Conservation (phyloP, 2,113 vertebrate species). For the Lycaon pictus region DNA sequence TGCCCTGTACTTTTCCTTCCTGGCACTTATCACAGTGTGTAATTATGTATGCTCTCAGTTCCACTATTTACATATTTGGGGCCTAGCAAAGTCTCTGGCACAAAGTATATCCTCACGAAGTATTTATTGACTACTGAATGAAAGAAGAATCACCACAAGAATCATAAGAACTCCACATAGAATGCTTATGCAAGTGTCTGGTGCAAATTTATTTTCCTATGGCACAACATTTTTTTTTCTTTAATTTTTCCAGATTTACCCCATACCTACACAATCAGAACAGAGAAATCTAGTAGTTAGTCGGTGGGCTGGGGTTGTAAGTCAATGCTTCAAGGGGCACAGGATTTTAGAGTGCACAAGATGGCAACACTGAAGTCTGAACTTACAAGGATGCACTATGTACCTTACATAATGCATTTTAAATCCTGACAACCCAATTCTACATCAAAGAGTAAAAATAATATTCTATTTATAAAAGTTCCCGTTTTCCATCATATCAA, state of each 20-base stretch:
- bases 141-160: not conserved
- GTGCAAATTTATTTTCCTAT: not conserved
- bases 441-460: not conserved
- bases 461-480: not conserved
- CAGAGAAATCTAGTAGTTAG: not conserved
- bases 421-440: not conserved
- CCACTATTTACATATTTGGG: not conserved
- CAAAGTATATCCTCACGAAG: constrained; percentile 14
- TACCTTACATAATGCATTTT: not conserved
- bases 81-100: not conserved
- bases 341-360: not conserved
- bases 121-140: not conserved
- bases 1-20: not conserved
- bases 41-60: not conserved
- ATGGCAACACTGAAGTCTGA: not conserved
- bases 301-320: not conserved
- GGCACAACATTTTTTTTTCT: not conserved
- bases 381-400: not conserved
- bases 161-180: not conserved
- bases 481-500: not conserved
- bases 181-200: not conserved
- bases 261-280: not conserved
- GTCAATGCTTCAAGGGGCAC: not conserved
- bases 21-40: not conserved
- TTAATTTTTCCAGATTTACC: not conserved